phyloP scores from a whole-genome alignment of 1,140 invertebrate genomes.

The Eumaeus atala region DNA sequence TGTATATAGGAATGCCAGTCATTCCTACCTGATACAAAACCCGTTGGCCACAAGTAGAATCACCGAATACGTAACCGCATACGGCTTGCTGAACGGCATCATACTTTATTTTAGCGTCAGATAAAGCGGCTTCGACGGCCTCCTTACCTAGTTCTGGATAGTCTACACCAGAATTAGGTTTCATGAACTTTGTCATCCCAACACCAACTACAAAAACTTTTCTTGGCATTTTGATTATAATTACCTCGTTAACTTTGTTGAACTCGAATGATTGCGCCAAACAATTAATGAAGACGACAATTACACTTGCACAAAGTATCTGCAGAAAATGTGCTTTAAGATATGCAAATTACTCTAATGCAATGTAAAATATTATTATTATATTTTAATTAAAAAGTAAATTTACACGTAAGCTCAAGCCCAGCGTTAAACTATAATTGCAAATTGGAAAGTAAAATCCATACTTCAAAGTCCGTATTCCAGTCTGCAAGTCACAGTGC shows the following conservation, averaged over 20 bases:
- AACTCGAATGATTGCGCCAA: conserved; percentile 22
- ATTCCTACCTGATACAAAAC: conserved; percentile 96
- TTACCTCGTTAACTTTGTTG: conserved; percentile 44
- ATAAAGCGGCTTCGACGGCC: conserved; percentile 90
- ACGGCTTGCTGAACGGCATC: conserved; percentile 89
- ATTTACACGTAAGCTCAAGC: conserved; percentile 2
- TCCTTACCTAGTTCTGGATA: conserved; percentile 97
- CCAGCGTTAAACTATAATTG: conserved; percentile 13
- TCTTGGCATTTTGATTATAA: conserved; percentile 58
- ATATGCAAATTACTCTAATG: not conserved
- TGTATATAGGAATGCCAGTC: conserved; percentile 97
- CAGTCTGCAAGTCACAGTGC: conserved; percentile 7
- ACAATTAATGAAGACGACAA: too few relatives aligned
- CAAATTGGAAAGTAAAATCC: conserved; percentile 16
- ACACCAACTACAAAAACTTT: conserved; percentile 95
- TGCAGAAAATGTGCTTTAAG: not conserved
- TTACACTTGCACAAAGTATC: not conserved
- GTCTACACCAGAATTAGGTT: conserved; percentile 89
- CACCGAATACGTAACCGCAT: conserved; percentile 97
- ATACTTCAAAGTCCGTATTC: conserved; percentile 8
- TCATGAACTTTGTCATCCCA: conserved; percentile 94
- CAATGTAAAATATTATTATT: not conserved
- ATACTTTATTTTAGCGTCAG: conserved; percentile 90
- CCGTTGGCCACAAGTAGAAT: conserved; percentile 96
- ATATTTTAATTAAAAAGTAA: conserved; percentile 4